Percentiles rank a stretch among this genome's conserved stretches.
Conservation (phyloP, 2,797 vertebrate species). For the Tadarida brasiliensis region DNA sequence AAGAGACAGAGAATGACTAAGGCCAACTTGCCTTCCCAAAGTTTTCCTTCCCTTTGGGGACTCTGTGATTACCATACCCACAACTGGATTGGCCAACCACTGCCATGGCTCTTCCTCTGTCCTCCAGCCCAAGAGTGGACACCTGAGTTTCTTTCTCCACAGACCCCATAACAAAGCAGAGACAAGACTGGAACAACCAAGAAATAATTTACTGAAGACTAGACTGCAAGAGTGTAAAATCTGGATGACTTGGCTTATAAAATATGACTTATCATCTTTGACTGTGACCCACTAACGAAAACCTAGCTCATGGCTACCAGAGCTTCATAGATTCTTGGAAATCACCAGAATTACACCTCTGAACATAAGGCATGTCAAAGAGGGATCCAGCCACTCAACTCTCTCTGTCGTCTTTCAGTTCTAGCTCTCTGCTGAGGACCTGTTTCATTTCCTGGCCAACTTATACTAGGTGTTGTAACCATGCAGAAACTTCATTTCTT, state of each 20-base stretch:
- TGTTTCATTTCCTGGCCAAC: neutral
- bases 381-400: neutral
- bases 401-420: neutral
- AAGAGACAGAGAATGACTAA: neutral
- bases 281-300: neutral
- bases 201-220: neutral
- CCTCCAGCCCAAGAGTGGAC: neutral
- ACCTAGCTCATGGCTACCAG: neutral
- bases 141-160: neutral
- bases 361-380: neutral
- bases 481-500: neutral
- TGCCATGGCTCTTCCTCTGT: accelerated
- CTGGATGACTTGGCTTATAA: too few species aligned
- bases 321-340: neutral
- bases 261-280: neutral
- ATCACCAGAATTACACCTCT: neutral
- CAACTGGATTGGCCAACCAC: neutral
- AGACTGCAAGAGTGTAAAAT: neutral
- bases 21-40: neutral
- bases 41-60: neutral
- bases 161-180: neutral
- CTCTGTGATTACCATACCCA: neutral
- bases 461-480: neutral
- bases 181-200: neutral
- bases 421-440: neutral